A percentile compares a stretch with the other conserved stretches of the same genome.
These are phyloP conservation scores for Orchesella cincta DNA, from an alignment of 1,140 invertebrate species.

Conservation along the genomic window DNA sequence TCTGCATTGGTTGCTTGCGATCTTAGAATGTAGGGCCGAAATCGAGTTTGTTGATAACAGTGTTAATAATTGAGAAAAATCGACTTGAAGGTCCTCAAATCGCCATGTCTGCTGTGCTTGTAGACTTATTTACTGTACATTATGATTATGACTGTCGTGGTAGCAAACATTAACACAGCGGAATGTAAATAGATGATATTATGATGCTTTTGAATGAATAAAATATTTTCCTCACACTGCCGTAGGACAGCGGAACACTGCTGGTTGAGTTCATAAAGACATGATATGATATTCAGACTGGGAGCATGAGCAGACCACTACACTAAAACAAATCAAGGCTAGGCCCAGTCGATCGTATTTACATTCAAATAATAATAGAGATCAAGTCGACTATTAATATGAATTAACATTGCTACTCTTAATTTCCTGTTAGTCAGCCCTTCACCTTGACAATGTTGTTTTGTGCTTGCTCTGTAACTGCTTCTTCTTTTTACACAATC, in stretches of 20 bases:
- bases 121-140: too few species aligned
- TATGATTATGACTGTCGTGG: too few species aligned
- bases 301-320: too few species aligned
- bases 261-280: too few species aligned
- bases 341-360: neutral
- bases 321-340: too few species aligned
- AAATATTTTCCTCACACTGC: too few species aligned
- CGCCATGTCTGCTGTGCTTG: neutral
- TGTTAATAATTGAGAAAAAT: constrained; percentile 11
- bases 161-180: too few species aligned
- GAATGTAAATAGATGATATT: too few species aligned
- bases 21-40: neutral
- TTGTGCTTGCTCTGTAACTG: neutral
- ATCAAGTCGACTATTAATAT: neutral
- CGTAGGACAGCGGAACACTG: too few species aligned
- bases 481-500: neutral
- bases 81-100: constrained; percentile 2
- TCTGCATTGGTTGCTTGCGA: neutral
- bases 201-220: too few species aligned
- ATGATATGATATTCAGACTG: too few species aligned
- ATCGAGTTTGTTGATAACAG: neutral
- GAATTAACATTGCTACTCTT: neutral
- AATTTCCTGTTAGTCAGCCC: constrained; percentile 14
- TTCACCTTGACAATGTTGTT: constrained; percentile 12
- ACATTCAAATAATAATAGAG: neutral